Evolutionary conservation across 2,797 vertebrate genomes (phyloP), one percentile per base, ranked within the genome.

Genomic region (Poeciliopsis turneri): DNA sequence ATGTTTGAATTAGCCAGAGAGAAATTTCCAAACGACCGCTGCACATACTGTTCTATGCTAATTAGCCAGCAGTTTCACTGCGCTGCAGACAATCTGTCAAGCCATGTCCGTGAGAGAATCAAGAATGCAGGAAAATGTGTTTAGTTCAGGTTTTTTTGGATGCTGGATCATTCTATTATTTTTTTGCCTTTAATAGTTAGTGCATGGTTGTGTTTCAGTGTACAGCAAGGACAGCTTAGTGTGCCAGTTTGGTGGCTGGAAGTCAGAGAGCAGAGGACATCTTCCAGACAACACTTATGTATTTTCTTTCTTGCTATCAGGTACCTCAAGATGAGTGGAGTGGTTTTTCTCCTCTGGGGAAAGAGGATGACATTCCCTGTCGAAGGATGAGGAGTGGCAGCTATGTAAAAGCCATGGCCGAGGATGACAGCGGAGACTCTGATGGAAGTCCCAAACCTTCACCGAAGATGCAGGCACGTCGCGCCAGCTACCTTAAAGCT

Each of bases 351-450:
- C 96, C 97, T 23, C 91, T 94, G 74, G 96, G 96, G 33, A 97
- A 97, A 85, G 97, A 94, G 80, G 93, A 97, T 0, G 97, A 99
- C 90, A 98, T 99, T 83, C 98, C 98, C 0, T 98, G 97, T 90
- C 95, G 97, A 72, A 92, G 98, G 83, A 99, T 99, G 97, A 96
- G 97, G 15, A 98, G 97, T 0, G 97, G 98, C 88, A 98, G 98
- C 88, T 99, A 99, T 47, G 97, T 99, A 87, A 98, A 94, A 96
- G 97, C 98, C 92, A 99, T 99, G 98, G 97, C 97, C 1, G 98
- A 99, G n/a, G 97, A 98, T 0, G 97, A 98, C 93, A 98, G 97
- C 0, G 97, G 96, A 1, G 98, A 98, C 87, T 97, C 97, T 0
- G 97, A 98, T 53, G 96, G 95, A 2, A 97, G 97, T 76, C 97